A percentile compares a stretch with the other conserved stretches of the same genome.
These are phyloP conservation scores for Glareola pratincola DNA, from an alignment of 2,113 vertebrate genomes.

Conservation along the genomic window DNA sequence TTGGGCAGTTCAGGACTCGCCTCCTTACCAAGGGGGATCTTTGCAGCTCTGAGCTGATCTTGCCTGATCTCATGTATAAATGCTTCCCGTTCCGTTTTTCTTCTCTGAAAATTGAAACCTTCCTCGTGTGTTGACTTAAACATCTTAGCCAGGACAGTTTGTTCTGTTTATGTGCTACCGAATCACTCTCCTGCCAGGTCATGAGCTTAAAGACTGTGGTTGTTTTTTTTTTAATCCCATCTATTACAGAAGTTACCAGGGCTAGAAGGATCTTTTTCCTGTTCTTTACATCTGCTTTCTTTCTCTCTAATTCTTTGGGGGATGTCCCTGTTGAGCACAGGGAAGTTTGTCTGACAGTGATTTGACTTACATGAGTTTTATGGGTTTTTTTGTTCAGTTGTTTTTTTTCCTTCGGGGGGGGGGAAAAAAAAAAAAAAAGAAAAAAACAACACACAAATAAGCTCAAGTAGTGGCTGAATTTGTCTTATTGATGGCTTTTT, in stretches of 20 bases:
- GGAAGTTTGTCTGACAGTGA: not conserved
- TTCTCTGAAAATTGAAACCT: not conserved
- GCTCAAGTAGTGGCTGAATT: not conserved
- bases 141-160: not conserved
- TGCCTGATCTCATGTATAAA: not conserved
- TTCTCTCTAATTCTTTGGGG: not conserved
- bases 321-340: not conserved
- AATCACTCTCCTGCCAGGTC: not conserved
- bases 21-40: not conserved
- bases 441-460: not conserved
- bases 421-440: not conserved
- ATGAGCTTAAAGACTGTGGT: accelerated
- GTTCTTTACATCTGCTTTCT: not conserved
- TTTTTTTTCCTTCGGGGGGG: not conserved
- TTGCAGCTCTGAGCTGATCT: not conserved
- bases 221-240: not conserved
- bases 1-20: not conserved
- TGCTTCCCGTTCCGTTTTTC: not conserved
- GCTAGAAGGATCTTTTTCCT: not conserved
- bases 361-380: not conserved
- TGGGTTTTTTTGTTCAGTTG: not conserved
- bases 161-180: not conserved
- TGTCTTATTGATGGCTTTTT: not conserved
- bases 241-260: not conserved
- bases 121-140: not conserved